Conservation (phyloP, 2,888 invertebrate genomes). For the Crematogaster levior region DNA sequence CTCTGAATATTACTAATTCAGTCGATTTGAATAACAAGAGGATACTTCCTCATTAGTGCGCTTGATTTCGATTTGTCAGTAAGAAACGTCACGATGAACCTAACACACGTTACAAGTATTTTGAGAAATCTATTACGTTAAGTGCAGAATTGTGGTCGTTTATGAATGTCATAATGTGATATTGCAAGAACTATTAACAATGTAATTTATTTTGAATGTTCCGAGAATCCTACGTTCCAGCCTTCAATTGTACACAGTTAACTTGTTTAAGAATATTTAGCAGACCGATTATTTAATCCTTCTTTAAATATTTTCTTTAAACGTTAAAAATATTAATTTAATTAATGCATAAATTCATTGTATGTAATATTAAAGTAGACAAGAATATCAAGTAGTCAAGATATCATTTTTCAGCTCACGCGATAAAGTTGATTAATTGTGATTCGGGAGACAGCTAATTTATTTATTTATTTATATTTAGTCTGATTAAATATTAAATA, state of each 20-base stretch:
- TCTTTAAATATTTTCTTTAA: too few species aligned
- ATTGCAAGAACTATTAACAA: conserved; percentile 6
- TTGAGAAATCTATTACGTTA: conserved; percentile 16
- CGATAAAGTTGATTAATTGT: background rate
- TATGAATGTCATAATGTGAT: background rate
- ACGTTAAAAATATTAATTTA: too few species aligned
- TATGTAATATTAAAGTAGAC: background rate
- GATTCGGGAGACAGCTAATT: background rate
- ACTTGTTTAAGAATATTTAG: background rate
- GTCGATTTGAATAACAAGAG: conserved; percentile 38
- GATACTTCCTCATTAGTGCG: conserved; percentile 26
- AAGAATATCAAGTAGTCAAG: background rate
- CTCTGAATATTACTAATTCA: conserved; percentile 11
- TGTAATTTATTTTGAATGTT: background rate
- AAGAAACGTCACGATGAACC: conserved; percentile 1
- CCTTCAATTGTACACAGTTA: background rate
- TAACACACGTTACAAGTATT: background rate
- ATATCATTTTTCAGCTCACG: background rate
- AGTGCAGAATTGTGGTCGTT: background rate
- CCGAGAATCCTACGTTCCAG: background rate
- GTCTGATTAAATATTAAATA: background rate
- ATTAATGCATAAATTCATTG: too few species aligned
- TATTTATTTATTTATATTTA: background rate
- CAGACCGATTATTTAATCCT: background rate
- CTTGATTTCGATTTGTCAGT: conserved; percentile 19